phyloP scores from a whole-genome alignment of 2,888 invertebrate species.

The Euspilapteryx auroguttella region DNA sequence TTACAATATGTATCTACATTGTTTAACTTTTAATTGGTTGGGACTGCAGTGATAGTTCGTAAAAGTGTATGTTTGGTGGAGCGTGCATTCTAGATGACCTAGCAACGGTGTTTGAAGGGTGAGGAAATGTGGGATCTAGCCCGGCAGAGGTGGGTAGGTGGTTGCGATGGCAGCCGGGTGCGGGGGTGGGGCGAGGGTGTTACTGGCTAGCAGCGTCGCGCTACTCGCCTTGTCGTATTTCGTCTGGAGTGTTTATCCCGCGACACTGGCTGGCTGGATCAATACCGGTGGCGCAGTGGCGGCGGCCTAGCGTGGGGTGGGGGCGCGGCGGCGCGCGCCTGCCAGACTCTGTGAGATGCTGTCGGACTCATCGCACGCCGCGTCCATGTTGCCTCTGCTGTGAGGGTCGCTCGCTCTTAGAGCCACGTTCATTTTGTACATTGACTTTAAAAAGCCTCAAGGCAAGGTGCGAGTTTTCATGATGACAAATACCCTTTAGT shows the following conservation, averaged over 20 bases:
- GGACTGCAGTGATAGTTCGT: too few species aligned
- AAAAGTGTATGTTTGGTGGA: too few species aligned
- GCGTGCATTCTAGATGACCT: too few species aligned
- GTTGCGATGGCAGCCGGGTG: conserved; percentile 11
- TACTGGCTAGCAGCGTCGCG: conserved; percentile 50
- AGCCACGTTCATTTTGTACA: conserved; percentile 43
- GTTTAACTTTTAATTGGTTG: too few species aligned
- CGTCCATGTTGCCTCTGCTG: conserved; percentile 55
- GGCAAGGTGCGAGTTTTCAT: conserved; percentile 27
- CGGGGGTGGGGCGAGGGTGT: conserved; percentile 19
- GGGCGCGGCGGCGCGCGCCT: conserved; percentile 50
- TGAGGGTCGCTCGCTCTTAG: conserved; percentile 54
- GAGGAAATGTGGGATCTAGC: too few species aligned
- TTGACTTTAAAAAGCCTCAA: too few species aligned
- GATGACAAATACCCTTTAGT: conserved; percentile 43
- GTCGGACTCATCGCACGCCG: conserved; percentile 52
- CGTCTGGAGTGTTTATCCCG: conserved; percentile 61
- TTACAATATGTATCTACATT: too few species aligned
- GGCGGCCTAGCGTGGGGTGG: conserved; percentile 39
- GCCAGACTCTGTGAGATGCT: conserved; percentile 56
- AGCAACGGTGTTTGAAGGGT: too few species aligned
- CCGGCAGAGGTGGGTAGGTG: conserved; percentile 8
- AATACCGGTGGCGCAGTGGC: conserved; percentile 60
- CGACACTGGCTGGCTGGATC: conserved; percentile 41
- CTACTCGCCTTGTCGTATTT: conserved; percentile 59